Evolutionary conservation across 1,140 invertebrate species (phyloP), one percentile per base, ranked within the genome.

Genomic region (Frieseomelitta varia): DNA sequence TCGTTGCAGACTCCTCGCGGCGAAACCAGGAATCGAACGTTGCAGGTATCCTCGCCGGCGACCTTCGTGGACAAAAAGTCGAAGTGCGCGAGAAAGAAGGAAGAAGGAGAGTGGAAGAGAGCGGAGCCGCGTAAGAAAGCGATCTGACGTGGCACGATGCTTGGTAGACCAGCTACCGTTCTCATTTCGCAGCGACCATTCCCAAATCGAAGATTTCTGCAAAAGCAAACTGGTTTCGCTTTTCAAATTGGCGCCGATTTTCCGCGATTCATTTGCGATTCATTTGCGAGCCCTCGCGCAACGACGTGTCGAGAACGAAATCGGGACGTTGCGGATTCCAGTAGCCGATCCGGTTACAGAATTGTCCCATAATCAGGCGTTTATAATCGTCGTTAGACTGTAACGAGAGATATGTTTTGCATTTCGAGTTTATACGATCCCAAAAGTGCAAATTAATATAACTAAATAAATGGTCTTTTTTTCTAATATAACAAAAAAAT

Each of bases 71-170:
- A 24, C 77, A 84, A 84, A 79, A 84, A 84, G 77, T 79, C 75
- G 58, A 65, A 84, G 83, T 84, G 51, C 83, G 79, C 84, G 86
- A 71, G 74, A 69, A 87, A 74, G 69, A 75, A 81, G 65, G 84
- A 82, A 85, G 79, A 85, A 83, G 67, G 80, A 85, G 84, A 61
- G 80, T 83, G 86, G 85, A 80, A 67, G 85, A 79, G 51, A 47
- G 58, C 34, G 71, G 58, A 58, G 69, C 75, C 63, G 27, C 39
- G 69, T 68, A 86, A 86, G 79, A 77, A 83, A 85, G 47, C 84
- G 65, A 81, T 82, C 80, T 63, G 80, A 73, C 75, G 63, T 77
- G 47, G 65, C 72, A 68, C 88, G 91, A 89, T 91, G 24, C 55
- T 86, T 87, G 86, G 82, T 72, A 81, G 82, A 91, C 85, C 71